phyloP scores from a whole-genome alignment of 2,888 invertebrate genomes.

The Lasioglossum marginatum region DNA sequence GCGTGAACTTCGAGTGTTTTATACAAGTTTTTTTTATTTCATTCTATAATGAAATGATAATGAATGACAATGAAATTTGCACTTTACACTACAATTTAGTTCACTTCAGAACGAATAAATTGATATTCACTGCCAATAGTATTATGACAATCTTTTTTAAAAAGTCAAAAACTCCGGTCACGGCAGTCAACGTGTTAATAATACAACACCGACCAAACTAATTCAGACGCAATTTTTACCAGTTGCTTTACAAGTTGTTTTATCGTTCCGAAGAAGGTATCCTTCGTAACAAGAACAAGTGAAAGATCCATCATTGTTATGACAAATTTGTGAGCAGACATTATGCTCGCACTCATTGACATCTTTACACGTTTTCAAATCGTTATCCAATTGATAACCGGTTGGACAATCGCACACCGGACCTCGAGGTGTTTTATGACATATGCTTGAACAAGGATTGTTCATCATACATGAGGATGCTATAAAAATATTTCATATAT shows the following conservation, averaged over 20 bases:
- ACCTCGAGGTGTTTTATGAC: constrained; percentile 88
- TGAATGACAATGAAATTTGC: no score
- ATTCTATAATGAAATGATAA: no score
- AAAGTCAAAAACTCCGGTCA: no score
- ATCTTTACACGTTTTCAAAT: constrained; percentile 88
- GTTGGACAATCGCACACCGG: constrained; percentile 88
- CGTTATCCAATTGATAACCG: constrained; percentile 86
- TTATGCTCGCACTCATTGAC: constrained; percentile 89
- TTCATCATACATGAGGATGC: constrained; percentile 83
- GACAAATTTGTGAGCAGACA: constrained; percentile 89
- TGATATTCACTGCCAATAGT: no score
- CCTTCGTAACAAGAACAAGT: constrained; percentile 87
- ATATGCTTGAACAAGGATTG: constrained; percentile 86
- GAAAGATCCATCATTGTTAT: constrained; percentile 86
- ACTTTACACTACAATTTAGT: no score
- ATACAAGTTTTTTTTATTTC: no score
- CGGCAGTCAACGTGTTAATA: not conserved
- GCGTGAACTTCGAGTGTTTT: no score
- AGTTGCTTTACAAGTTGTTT: constrained; percentile 87
- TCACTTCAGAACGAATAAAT: no score
- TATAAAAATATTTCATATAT: constrained; percentile 63
- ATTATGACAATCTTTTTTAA: no score
- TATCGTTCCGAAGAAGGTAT: constrained; percentile 87
- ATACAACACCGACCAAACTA: not conserved
- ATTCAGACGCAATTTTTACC: constrained; percentile 70